These are phyloP conservation scores for Tortrix viridana DNA, from an alignment of 2,888 invertebrate species.

Conservation along the genomic window DNA sequence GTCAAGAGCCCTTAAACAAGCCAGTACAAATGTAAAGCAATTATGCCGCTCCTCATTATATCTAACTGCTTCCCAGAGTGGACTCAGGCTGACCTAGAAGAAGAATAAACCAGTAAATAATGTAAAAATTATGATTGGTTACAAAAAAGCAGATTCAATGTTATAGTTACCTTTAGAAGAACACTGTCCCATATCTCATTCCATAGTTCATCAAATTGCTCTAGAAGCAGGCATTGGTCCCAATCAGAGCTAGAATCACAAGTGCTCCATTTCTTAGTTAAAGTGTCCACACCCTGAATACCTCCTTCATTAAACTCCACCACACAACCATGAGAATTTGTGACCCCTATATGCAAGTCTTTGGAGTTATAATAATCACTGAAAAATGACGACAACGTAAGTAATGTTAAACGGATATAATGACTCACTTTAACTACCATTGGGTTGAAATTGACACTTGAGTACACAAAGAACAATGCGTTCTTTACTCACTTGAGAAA, in stretches of 20 bases:
- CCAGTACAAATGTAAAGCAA: slow-evolving; percentile 94
- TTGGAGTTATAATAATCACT: slow-evolving; percentile 92
- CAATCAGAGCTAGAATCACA: slow-evolving; percentile 84
- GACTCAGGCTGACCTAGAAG: slow-evolving; percentile 78
- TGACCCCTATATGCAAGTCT: slow-evolving; percentile 96
- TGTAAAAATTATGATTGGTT: slow-evolving; percentile 6
- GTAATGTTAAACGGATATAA: slow-evolving; percentile 41
- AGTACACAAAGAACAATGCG: slow-evolving; percentile 33
- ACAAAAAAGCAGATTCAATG: slow-evolving; percentile 1
- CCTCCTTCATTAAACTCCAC: slow-evolving; percentile 94
- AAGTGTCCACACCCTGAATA: slow-evolving; percentile 80
- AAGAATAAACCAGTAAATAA: slow-evolving; percentile 18
- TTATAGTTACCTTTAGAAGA: slow-evolving; percentile 81
- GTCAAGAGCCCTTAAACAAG: slow-evolving; percentile 89
- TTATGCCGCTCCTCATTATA: slow-evolving; percentile 92
- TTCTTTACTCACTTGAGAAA: slow-evolving; percentile 90
- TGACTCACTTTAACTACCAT: slow-evolving; percentile 44
- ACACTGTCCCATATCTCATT: slow-evolving; percentile 90
- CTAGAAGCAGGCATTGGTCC: slow-evolving; percentile 88
- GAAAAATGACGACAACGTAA: slow-evolving; percentile 54
- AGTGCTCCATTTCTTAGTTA: slow-evolving; percentile 86
- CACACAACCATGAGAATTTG: slow-evolving; percentile 90
- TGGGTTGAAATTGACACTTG: slow-evolving; percentile 27
- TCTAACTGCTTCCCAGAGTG: slow-evolving; percentile 86
- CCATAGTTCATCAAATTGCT: slow-evolving; percentile 88